Conservation (phyloP, 53 echinoderm and acorn worm species). For the Stichopus horrens region DNA sequence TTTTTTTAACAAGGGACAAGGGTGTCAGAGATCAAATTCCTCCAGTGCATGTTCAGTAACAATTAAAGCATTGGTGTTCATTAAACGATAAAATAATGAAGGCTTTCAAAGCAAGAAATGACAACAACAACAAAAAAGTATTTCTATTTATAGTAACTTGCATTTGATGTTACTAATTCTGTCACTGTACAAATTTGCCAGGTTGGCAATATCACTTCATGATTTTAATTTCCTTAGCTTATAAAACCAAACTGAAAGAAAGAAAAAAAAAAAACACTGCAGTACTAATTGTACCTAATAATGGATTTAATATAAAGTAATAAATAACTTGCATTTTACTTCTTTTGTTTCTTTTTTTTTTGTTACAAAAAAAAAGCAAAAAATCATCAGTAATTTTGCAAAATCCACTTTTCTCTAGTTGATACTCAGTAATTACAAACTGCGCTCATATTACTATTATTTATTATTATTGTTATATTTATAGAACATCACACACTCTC, state of each 20-base stretch:
- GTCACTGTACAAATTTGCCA: neutral
- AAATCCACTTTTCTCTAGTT: too few species aligned
- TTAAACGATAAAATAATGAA: too few species aligned
- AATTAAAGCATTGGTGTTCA: neutral
- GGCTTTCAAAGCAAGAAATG: neutral
- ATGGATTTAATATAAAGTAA: neutral
- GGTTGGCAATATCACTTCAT: neutral
- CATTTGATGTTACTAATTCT: neutral
- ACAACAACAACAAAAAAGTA: neutral
- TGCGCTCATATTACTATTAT: too few species aligned
- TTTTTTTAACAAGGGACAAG: too few species aligned
- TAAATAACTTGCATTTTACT: neutral
- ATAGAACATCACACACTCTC: conserved; percentile 3
- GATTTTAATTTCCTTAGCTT: neutral
- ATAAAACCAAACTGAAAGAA: neutral
- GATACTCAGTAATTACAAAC: too few species aligned
- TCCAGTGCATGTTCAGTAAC: too few species aligned
- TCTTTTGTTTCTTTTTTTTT: neutral
- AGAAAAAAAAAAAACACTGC: neutral
- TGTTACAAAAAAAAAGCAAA: neutral
- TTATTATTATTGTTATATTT: neutral
- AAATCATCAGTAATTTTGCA: neutral
- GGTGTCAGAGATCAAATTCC: too few species aligned
- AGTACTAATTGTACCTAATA: neutral
- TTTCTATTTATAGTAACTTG: neutral